Base-by-base conservation (phyloP, 2,113 vertebrate species). In the Pelecanoides urinatrix region DNA sequence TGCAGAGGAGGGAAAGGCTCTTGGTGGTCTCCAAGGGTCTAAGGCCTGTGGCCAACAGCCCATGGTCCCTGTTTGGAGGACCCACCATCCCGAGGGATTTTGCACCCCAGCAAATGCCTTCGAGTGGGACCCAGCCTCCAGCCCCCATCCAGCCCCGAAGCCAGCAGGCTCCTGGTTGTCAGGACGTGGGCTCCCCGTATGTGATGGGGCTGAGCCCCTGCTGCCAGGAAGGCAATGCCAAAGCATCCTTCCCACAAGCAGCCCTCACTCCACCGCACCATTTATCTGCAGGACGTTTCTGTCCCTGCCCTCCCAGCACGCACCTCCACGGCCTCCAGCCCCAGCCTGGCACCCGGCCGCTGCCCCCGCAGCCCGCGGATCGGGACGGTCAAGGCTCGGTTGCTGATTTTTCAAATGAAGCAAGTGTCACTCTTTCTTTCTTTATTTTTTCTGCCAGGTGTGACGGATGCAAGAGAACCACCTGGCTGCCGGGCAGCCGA, bases 401-500 rank as follows among this genome's bases (percentile, higher is more conserved):
- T 27, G 56, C 25, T 25, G 5, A 7, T 16, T 65, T 52, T 56
- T 18, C 3, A 4, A 10, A 5, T 1, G 6, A 53, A 49, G 40
- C 27, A 17, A 63, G 2, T 0, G 2, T 29, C 26, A 2, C 13
- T 17, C 17, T 70, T 30, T 11, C 27, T 52, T 56, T 45, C 2
- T 40, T 62, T 13, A 1, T 29, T 13, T 45, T 26, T 65, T 16
- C 71, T 29, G 1, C 50, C 63, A 34, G 49, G 17, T 70, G n/a
- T 3, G 50, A 56, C 3, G 36, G 74, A 44, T 42, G 11, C 40
- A 22, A 14, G 34, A 20, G 19, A 66, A 36, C 32, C 36, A 3
- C 2, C 0, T 0, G 0, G 22, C 49, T 68, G 63, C 40, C 1
- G 1, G 23, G 52, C 25, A 76, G 18, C 32, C 0, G 4, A n/a